A percentile compares a stretch with the other conserved stretches of the same genome.
Conservation (phyloP, 2,888 invertebrate species). For the Scaptomyza tumidula region DNA sequence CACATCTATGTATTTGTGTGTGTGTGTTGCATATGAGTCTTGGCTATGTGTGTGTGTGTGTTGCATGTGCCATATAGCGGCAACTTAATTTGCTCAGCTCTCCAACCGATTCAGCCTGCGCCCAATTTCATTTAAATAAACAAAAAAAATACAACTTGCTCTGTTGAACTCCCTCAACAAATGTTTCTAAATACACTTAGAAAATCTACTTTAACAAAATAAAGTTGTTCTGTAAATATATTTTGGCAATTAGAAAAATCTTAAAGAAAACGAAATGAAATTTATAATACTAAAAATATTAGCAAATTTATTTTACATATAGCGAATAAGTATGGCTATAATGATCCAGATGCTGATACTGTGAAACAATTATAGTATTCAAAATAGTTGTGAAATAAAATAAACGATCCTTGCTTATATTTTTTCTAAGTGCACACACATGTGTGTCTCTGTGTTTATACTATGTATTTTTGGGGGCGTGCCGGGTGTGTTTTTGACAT, state of each 20-base stretch:
- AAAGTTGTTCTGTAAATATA: too few species aligned
- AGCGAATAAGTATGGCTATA: too few species aligned
- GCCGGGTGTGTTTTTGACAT: slow-evolving; percentile 68
- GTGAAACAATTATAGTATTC: too few species aligned
- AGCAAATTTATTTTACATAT: too few species aligned
- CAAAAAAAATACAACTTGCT: slow-evolving; percentile 48
- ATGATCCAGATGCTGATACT: too few species aligned
- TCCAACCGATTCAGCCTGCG: slow-evolving; percentile 30
- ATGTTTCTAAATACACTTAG: background rate
- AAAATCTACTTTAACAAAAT: background rate
- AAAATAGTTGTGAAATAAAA: too few species aligned
- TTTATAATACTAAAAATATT: too few species aligned
- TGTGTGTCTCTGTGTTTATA: background rate
- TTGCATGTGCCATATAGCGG: slow-evolving; percentile 61
- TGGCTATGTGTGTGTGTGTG: slow-evolving; percentile 25
- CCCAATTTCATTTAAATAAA: slow-evolving; percentile 74
- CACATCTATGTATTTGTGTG: slow-evolving; percentile 21
- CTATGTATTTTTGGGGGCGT: slow-evolving; percentile 61
- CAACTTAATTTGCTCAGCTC: slow-evolving; percentile 73
- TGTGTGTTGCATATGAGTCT: background rate
- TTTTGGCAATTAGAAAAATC: too few species aligned
- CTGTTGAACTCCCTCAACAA: slow-evolving; percentile 67
- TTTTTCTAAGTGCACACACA: background rate
- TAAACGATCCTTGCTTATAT: too few species aligned
- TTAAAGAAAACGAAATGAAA: too few species aligned